A percentile compares a stretch with the other conserved stretches of the same genome.
Conservation (phyloP, 2,797 vertebrate genomes). For the Lutjanus argentimaculatus region DNA sequence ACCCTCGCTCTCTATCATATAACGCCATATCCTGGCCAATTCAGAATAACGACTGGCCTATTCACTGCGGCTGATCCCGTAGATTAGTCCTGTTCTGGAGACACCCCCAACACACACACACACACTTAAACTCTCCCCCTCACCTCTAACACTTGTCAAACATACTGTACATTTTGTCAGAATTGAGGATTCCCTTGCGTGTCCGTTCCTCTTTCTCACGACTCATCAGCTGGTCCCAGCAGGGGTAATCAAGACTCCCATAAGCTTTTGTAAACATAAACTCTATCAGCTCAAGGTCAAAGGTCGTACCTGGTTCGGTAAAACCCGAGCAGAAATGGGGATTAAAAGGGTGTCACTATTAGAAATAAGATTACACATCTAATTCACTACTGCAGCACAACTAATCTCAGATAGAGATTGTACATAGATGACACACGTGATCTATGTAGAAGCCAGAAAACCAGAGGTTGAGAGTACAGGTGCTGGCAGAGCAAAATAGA, state of each 20-base stretch:
- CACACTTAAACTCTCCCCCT: slow-evolving; percentile 13
- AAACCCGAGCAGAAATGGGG: slow-evolving; percentile 20
- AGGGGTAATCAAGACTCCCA: slow-evolving; percentile 38
- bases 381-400: slow-evolving; percentile 41
- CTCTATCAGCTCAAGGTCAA: slow-evolving; percentile 68
- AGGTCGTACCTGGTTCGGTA: slow-evolving; percentile 52
- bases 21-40: slow-evolving; percentile 89
- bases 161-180: slow-evolving; percentile 40
- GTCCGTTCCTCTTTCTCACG: slow-evolving; percentile 20
- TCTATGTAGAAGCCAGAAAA: too few species aligned
- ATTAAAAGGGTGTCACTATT: slow-evolving; percentile 62
- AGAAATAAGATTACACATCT: slow-evolving; percentile 52
- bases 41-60: slow-evolving; percentile 90
- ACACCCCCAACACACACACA: slow-evolving; percentile 55
- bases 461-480: too few species aligned
- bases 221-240: slow-evolving; percentile 38
- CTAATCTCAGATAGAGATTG: slow-evolving; percentile 52
- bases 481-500: too few species aligned
- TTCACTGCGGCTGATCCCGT: slow-evolving; percentile 85
- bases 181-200: slow-evolving; percentile 45
- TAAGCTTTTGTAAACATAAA: slow-evolving; percentile 45
- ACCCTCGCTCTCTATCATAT: slow-evolving; percentile 83
- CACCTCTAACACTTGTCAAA: slow-evolving; percentile 54
- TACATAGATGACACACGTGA: slow-evolving; percentile 21
- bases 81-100: slow-evolving; percentile 76